Evolutionary conservation across 2,797 vertebrate genomes (phyloP).

Genomic region (Antennarius maculatus): DNA sequence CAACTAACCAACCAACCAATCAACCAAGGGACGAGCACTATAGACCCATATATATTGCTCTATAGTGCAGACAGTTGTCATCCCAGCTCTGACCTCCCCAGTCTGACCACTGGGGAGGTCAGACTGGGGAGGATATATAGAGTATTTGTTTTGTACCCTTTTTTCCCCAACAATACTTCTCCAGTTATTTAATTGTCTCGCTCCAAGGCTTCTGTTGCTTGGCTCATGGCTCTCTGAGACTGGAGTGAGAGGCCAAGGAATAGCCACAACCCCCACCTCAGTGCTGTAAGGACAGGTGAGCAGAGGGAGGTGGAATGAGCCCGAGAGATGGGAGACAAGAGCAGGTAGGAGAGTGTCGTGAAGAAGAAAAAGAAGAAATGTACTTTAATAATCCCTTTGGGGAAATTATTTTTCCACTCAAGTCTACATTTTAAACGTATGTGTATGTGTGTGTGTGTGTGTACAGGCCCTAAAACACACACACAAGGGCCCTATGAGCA

Average conservation of each 20-base stretch:
- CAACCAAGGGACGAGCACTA: no score
- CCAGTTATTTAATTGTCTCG: conserved; percentile 65
- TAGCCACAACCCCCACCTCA: conserved; percentile 44
- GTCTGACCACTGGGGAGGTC: background rate
- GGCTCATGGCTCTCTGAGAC: conserved; percentile 50
- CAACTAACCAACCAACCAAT: no score
- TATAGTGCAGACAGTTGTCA: background rate
- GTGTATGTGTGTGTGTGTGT: no score
- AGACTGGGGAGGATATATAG: no score
- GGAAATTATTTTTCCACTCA: no score
- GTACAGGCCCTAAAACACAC: no score
- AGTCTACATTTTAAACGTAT: no score
- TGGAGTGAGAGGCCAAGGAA: conserved; percentile 57
- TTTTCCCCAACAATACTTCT: conserved; percentile 3
- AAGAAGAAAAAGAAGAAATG: conserved; percentile 29
- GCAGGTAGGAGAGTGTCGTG: conserved; percentile 58
- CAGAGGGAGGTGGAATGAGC: conserved; percentile 47
- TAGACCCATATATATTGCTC: no score
- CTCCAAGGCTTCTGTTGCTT: conserved; percentile 47
- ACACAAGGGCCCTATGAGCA: no score
- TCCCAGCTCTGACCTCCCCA: conserved; percentile 5
- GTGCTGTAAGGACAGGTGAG: conserved; percentile 61
- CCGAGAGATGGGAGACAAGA: conserved; percentile 35
- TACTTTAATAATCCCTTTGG: no score
- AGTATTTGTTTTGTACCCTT: background rate